Percentiles rank a stretch among this genome's conserved stretches.
phyloP scores from a whole-genome alignment of 2,888 invertebrate species.

The Dermolepida albohirtum region DNA sequence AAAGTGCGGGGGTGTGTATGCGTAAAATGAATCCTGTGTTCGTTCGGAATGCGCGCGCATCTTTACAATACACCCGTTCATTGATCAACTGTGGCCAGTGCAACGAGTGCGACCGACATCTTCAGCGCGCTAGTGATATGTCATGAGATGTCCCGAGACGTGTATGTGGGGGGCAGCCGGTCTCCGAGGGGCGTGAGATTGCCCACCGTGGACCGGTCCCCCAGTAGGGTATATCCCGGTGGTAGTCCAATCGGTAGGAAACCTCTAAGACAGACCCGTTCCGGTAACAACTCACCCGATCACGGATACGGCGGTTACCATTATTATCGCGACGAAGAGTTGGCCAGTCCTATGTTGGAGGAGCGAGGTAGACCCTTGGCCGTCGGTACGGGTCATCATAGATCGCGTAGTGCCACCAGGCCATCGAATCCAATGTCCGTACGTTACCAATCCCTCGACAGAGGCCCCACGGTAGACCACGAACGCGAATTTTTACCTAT shows the following conservation, averaged over 20 bases:
- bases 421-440: constrained; percentile 69
- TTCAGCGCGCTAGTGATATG: constrained; percentile 58
- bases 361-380: constrained; percentile 74
- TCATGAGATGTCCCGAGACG: constrained; percentile 72
- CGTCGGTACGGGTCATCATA: constrained; percentile 73
- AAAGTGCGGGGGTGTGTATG: constrained; percentile 54
- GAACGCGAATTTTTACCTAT: constrained; percentile 90
- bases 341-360: constrained; percentile 87
- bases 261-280: constrained; percentile 66
- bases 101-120: constrained; percentile 56
- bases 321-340: constrained; percentile 84
- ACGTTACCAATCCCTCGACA: constrained; percentile 69
- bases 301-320: constrained; percentile 67
- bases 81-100: constrained; percentile 62
- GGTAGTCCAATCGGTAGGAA: constrained; percentile 64
- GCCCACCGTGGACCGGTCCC: constrained; percentile 91
- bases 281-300: constrained; percentile 73
- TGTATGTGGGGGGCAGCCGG: constrained; percentile 73
- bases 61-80: constrained; percentile 65
- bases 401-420: constrained; percentile 84
- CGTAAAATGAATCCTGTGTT: constrained; percentile 42
- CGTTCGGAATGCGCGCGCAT: constrained; percentile 58
- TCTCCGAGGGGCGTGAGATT: constrained; percentile 79
- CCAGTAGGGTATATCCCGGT: constrained; percentile 83
- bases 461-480: constrained; percentile 69